These are phyloP conservation scores for Spodoptera picta DNA, from an alignment of 2,888 invertebrate species.

Conservation along the genomic window DNA sequence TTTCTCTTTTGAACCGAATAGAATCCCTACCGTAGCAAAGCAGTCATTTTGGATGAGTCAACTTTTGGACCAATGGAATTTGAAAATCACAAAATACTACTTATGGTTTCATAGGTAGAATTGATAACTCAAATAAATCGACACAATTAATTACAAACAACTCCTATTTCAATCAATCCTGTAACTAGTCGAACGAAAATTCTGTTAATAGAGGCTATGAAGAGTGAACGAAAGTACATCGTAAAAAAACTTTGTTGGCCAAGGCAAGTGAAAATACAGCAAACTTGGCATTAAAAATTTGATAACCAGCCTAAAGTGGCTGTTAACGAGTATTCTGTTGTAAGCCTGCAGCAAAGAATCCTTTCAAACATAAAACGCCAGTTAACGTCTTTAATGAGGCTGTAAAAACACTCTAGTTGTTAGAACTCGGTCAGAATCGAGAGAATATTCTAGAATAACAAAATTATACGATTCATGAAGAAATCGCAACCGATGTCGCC, in stretches of 20 bases:
- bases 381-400: slow-evolving; percentile 52
- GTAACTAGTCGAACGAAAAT: slow-evolving; percentile 10
- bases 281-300: slow-evolving; percentile 45
- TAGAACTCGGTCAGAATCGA: slow-evolving; percentile 20
- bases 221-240: slow-evolving; percentile 14
- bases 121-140: too few relatives aligned
- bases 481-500: slow-evolving; percentile 30
- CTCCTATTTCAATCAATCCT: too few relatives aligned
- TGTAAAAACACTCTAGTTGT: slow-evolving; percentile 54
- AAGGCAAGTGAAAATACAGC: slow-evolving; percentile 34
- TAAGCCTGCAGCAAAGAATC: slow-evolving; percentile 48
- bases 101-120: too few relatives aligned
- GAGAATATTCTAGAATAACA: slow-evolving; percentile 37
- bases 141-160: too few relatives aligned
- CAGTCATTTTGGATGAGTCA: too few relatives aligned
- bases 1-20: too few relatives aligned
- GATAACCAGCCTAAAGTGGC: slow-evolving; percentile 46
- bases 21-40: too few relatives aligned
- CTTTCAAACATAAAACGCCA: slow-evolving; percentile 49
- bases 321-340: slow-evolving; percentile 49
- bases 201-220: slow-evolving; percentile 30
- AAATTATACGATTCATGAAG: slow-evolving; percentile 45
- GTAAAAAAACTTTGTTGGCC: slow-evolving; percentile 34
- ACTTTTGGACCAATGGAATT: too few relatives aligned
- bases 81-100: too few relatives aligned